These are phyloP conservation scores for Coronaproctus castanopsis DNA, from an alignment of 2,888 invertebrate species.

Conservation along the genomic window DNA sequence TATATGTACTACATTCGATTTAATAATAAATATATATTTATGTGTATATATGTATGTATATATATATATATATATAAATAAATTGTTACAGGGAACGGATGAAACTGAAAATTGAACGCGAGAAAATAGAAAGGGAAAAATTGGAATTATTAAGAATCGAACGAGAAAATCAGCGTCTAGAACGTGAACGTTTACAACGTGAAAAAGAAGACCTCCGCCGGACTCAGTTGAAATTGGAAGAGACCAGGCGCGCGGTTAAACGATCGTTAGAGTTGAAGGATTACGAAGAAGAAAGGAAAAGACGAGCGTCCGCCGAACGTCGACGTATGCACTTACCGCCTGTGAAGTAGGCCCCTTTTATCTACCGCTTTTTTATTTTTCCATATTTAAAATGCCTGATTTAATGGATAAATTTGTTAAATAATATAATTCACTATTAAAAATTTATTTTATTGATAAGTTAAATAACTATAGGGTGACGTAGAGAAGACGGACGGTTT, in stretches of 20 bases:
- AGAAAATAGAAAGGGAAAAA: slow-evolving; percentile 70
- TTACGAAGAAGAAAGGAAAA: slow-evolving; percentile 12
- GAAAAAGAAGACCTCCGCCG: slow-evolving; percentile 68
- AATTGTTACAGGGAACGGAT: slow-evolving; percentile 48
- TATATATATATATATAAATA: no score
- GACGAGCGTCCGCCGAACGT: slow-evolving; percentile 8
- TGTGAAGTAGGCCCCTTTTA: no score
- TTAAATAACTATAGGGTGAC: no score
- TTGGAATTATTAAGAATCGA: slow-evolving; percentile 64
- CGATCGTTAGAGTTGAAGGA: slow-evolving; percentile 6
- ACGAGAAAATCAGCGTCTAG: slow-evolving; percentile 56
- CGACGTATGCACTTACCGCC: slow-evolving; percentile 6
- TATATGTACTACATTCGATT: no score
- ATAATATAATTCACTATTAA: no score
- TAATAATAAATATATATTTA: no score
- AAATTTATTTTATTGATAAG: no score
- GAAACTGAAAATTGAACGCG: slow-evolving; percentile 60
- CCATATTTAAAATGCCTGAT: no score
- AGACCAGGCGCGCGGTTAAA: slow-evolving; percentile 12
- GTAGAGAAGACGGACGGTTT: no score
- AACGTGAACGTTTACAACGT: slow-evolving; percentile 37
- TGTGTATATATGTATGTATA: no score
- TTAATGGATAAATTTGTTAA: no score
- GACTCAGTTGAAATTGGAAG: slow-evolving; percentile 18
- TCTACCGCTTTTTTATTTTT: no score